These are phyloP conservation scores for Andricus quercusramuli DNA, from an alignment of 2,888 invertebrate genomes.

Conservation along the genomic window DNA sequence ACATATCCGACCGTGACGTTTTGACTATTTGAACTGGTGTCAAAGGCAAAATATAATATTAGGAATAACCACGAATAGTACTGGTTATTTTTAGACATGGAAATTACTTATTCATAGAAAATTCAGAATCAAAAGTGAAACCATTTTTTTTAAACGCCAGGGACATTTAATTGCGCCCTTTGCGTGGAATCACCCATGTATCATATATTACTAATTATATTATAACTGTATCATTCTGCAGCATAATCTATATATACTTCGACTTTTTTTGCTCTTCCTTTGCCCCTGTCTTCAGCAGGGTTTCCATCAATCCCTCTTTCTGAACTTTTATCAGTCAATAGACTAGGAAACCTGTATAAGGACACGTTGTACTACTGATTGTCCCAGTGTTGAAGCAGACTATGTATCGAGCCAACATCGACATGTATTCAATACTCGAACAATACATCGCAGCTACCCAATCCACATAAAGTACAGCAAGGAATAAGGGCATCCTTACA, in stretches of 20 bases:
- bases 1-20: too few species aligned
- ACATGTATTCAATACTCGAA: conserved; percentile 24
- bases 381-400: conserved; percentile 19
- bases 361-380: conserved; percentile 35
- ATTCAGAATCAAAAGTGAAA: too few species aligned
- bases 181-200: too few species aligned
- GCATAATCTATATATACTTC: background rate
- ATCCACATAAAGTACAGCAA: background rate
- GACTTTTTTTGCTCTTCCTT: background rate
- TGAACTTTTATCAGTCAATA: conserved; percentile 27
- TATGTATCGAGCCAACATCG: conserved; percentile 21
- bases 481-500: background rate
- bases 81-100: too few species aligned
- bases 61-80: too few species aligned
- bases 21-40: too few species aligned
- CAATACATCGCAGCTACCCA: conserved; percentile 4
- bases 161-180: too few species aligned
- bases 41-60: too few species aligned
- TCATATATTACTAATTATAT: background rate
- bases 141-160: too few species aligned
- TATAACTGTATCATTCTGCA: background rate
- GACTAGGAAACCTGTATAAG: conserved; percentile 36
- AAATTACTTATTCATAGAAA: too few species aligned
- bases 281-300: background rate
- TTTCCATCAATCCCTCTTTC: conserved; percentile 36